Percentiles rank a stretch among this genome's conserved stretches.
phyloP scores from a whole-genome alignment of 1,140 invertebrate genomes.

The Choristoneura fumiferana region DNA sequence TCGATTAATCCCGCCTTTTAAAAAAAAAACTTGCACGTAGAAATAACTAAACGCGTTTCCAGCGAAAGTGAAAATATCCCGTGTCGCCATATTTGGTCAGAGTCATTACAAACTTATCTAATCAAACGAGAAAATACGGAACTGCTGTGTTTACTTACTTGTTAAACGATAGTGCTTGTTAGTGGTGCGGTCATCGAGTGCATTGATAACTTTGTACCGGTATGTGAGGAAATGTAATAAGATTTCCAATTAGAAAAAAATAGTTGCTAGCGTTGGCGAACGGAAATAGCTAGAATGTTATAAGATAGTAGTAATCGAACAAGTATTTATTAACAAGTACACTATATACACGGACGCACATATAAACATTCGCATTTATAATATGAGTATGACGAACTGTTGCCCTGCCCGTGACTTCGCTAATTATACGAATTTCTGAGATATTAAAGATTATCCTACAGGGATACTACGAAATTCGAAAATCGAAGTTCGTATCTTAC shows the following conservation, averaged over 20 bases:
- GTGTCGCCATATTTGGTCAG: not conserved
- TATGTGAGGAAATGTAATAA: slow-evolving; percentile 10
- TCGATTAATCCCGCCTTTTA: not conserved
- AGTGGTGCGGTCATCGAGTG: not conserved
- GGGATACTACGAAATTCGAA: too few relatives aligned
- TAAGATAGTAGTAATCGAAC: not conserved
- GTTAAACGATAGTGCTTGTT: too few relatives aligned
- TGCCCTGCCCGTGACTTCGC: too few relatives aligned
- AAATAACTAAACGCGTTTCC: slow-evolving; percentile 6
- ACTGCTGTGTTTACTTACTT: too few relatives aligned
- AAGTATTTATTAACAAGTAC: not conserved
- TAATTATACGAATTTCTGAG: too few relatives aligned
- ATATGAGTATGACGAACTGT: too few relatives aligned
- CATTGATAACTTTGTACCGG: not conserved
- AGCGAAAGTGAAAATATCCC: slow-evolving; percentile 13
- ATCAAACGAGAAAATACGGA: too few relatives aligned
- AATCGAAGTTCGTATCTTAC: too few relatives aligned
- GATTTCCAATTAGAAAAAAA: slow-evolving; percentile 2
- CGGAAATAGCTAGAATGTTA: slow-evolving; percentile 4
- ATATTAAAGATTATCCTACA: too few relatives aligned
- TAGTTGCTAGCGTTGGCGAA: not conserved
- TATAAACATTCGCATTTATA: too few relatives aligned
- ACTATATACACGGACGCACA: too few relatives aligned
- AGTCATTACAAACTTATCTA: too few relatives aligned
- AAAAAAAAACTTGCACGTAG: not conserved